Evolutionary conservation across 2,797 vertebrate genomes (phyloP).

Genomic region (Leucoraja ocellata): DNA sequence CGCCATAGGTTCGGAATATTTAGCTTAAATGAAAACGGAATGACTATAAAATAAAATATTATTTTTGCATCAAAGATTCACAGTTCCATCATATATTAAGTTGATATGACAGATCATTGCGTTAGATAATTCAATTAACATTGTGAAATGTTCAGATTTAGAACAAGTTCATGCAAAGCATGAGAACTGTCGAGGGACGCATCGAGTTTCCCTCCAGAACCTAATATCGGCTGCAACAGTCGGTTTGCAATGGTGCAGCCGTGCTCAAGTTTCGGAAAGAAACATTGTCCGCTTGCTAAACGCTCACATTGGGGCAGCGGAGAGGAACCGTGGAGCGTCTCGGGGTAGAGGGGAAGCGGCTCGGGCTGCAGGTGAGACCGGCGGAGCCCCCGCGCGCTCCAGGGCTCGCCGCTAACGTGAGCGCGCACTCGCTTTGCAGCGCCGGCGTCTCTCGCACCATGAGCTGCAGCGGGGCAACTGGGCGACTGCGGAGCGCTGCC

Average conservation of each 20-base stretch:
- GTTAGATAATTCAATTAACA: not conserved
- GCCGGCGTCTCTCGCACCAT: not conserved
- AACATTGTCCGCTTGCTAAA: not conserved
- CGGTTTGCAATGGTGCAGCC: not conserved
- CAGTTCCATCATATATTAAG: not conserved
- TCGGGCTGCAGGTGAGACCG: not conserved
- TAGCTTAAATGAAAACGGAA: not conserved
- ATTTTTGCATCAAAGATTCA: not conserved
- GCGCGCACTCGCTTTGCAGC: not conserved
- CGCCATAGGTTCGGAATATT: not conserved
- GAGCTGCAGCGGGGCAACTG: not conserved
- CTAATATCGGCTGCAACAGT: not conserved
- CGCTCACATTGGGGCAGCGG: not conserved
- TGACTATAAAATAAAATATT: too few relatives aligned
- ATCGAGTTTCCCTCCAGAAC: not conserved
- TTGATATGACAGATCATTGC: not conserved
- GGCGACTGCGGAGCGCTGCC: not conserved
- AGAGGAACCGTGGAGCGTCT: slow-evolving; percentile 12
- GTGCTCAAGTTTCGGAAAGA: not conserved
- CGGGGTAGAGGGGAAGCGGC: too few relatives aligned
- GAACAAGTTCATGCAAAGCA: not conserved
- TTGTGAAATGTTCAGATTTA: not conserved
- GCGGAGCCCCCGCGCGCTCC: not conserved
- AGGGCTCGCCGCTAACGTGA: too few relatives aligned
- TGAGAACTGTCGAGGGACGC: not conserved